Base-by-base conservation (phyloP, 2,797 vertebrate genomes). In the Valencia hispanica region DNA sequence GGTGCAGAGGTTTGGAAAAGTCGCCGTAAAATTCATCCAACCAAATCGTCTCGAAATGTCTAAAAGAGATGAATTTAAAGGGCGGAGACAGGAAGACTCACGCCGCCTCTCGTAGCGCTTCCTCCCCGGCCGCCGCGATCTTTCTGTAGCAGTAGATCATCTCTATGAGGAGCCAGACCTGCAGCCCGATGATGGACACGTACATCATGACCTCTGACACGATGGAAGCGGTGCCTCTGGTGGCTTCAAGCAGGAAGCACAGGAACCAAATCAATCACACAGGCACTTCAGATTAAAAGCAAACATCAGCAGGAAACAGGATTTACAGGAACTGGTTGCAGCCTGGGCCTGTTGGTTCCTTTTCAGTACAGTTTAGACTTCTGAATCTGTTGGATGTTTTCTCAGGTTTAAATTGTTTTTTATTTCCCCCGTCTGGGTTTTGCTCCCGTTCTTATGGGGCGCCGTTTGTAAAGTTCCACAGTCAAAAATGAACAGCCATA, bases 201-300 rank as follows among this genome's bases (percentile, higher is more conserved):
- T 98, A 98, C 97, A 98, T 98, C 96, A 98, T 98, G 83, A 98
- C 95, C 90, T 98, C 97, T 0, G 97, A 98, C 86, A 97, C 96
- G 36, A 98, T 97, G 92, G 97, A 98, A 0, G 97, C 97, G 0
- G 94, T 93, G 70, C 96, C 95, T 79, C 97, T 95, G 86, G 94
- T 97, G 71, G 95, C 96, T 98, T 84, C 48, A 41, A 45, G 68
- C 51, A 77, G 59, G 53, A 77, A 79, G 43, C 15, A 63, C 57
- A 30, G 55, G 70, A 50, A 73, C 68, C 3, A 59, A 57, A 82
- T 34, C 47, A 51, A n/a, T n/a, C n/a, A n/a, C n/a, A n/a, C n/a
- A n/a, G n/a, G n/a, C n/a, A n/a, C n/a, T n/a, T n/a, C n/a, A n/a
- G n/a, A n/a, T n/a, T n/a, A n/a, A n/a, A n/a, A n/a, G n/a, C n/a